phyloP scores from a whole-genome alignment of 64 coral and sea anemone genomes.

The Montipora foliosa region DNA sequence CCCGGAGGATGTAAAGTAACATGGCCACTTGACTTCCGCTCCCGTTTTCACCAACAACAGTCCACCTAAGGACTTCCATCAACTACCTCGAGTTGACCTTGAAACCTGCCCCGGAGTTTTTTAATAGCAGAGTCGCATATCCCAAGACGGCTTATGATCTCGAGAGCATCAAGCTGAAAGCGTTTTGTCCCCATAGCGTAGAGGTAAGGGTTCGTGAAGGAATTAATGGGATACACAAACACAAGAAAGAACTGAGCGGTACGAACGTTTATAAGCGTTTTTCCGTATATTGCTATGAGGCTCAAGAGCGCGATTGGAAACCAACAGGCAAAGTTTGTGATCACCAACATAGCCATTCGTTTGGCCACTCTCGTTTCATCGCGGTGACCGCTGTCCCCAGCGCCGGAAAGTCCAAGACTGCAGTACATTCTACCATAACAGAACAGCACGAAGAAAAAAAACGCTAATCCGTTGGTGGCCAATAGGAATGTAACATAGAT shows the following conservation, averaged over 20 bases:
- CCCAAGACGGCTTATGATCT: slow-evolving; percentile 60
- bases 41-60: too few relatives aligned
- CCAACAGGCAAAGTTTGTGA: slow-evolving; percentile 87
- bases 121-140: slow-evolving; percentile 48
- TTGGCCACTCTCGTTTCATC: slow-evolving; percentile 62
- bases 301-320: slow-evolving; percentile 82
- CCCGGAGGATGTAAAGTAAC: too few relatives aligned
- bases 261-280: slow-evolving; percentile 56
- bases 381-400: neutral
- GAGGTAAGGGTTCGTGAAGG: slow-evolving; percentile 88
- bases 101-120: slow-evolving; percentile 33
- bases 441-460: slow-evolving; percentile 71
- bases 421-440: slow-evolving; percentile 89
- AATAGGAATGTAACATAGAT: slow-evolving; percentile 83
- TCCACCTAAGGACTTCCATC: too few relatives aligned
- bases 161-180: slow-evolving; percentile 71
- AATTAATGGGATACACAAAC: slow-evolving; percentile 87
- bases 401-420: slow-evolving; percentile 39
- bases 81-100: slow-evolving; percentile 12
- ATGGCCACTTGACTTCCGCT: too few relatives aligned
- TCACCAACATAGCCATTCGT: slow-evolving; percentile 80
- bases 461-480: slow-evolving; percentile 63
- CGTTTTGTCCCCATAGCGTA: slow-evolving; percentile 80
- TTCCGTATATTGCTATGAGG: slow-evolving; percentile 77
- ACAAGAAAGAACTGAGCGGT: slow-evolving; percentile 88